These are phyloP conservation scores for Masticophis lateralis DNA, from an alignment of 2,797 vertebrate species.

Conservation along the genomic window DNA sequence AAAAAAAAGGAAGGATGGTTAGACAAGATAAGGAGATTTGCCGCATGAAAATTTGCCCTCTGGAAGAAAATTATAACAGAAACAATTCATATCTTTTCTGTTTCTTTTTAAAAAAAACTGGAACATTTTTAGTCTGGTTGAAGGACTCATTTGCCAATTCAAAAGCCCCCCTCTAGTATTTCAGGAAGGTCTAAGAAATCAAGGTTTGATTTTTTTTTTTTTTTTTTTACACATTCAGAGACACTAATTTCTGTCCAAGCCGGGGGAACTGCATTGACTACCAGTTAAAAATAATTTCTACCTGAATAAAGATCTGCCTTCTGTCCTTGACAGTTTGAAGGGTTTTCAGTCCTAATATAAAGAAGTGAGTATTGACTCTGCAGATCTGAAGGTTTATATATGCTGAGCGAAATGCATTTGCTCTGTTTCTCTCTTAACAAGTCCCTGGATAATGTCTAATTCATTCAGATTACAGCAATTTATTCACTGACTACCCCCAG, in stretches of 20 bases:
- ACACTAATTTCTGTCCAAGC: neutral
- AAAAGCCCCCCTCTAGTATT: neutral
- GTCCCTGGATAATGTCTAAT: neutral
- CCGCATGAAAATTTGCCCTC: neutral
- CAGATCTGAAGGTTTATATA: neutral
- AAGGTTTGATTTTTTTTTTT: too few relatives aligned
- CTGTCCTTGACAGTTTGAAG: neutral
- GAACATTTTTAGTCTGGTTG: neutral
- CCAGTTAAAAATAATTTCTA: neutral
- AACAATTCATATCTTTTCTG: neutral
- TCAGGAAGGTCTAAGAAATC: neutral
- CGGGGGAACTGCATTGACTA: neutral
- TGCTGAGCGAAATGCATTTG: neutral
- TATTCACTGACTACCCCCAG: conserved; percentile 27
- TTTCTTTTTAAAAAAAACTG: neutral
- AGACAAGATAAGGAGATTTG: neutral
- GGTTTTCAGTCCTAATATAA: neutral
- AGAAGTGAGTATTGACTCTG: neutral
- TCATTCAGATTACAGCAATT: conserved; percentile 24
- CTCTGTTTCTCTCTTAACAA: neutral
- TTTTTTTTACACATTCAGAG: neutral
- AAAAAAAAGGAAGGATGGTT: neutral
- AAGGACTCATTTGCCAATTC: too few relatives aligned
- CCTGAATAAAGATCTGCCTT: neutral
- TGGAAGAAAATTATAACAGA: neutral